Percentiles rank a stretch among this genome's conserved stretches.
Evolutionary conservation across 2,113 vertebrate genomes (phyloP).

Genomic region (Eira barbara): DNA sequence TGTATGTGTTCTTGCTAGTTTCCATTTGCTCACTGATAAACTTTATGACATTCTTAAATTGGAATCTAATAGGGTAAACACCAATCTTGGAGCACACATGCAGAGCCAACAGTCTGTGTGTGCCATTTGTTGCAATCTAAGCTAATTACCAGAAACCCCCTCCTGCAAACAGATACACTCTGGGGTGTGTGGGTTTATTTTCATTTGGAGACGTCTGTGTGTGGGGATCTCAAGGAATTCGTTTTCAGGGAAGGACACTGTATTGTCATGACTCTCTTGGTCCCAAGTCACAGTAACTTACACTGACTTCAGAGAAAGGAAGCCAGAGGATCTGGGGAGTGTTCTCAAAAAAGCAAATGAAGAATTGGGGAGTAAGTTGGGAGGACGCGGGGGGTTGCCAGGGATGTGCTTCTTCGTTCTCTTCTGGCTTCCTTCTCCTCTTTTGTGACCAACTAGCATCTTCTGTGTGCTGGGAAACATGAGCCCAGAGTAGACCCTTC

Average conservation of each 20-base stretch:
- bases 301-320: not conserved
- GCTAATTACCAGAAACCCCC: conserved; percentile 88
- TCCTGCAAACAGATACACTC: conserved; percentile 65
- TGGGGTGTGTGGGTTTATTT: conserved; percentile 52
- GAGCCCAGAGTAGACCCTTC: not conserved
- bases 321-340: not conserved
- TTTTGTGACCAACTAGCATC: not conserved
- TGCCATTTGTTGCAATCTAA: conserved; percentile 94
- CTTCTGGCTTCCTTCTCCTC: not conserved
- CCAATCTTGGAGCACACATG: conserved; percentile 92
- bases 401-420: not conserved
- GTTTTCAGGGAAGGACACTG: conserved; percentile 67
- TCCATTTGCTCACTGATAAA: conserved; percentile 82
- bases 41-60: conserved; percentile 87
- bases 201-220: conserved; percentile 22
- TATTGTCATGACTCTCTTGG: not conserved
- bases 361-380: not conserved
- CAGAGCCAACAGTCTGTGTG: conserved; percentile 96
- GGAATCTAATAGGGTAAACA: conserved; percentile 90
- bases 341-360: not conserved
- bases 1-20: conserved; percentile 63
- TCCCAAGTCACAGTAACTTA: not conserved
- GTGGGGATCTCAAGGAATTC: not conserved
- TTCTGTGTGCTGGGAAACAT: not conserved
- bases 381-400: not conserved